Base-by-base conservation (phyloP, 2,888 invertebrate genomes). In the Tromatobia lineatoria region DNA sequence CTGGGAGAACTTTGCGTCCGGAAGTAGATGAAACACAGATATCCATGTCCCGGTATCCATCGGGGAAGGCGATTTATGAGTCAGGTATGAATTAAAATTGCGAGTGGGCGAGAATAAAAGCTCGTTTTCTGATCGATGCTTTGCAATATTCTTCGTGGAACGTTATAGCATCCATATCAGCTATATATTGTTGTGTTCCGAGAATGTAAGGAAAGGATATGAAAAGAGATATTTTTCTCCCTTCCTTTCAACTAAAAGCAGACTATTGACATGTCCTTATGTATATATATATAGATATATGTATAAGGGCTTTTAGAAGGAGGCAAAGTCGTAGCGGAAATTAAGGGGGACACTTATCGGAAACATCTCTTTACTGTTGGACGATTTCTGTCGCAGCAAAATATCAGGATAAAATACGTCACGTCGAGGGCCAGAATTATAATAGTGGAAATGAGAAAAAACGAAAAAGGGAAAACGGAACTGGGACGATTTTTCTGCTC, bases 61-160 rank as follows among this genome's bases (percentile, higher is more conserved):
- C 69, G 69, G 47, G 50, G 75, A 38, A 29, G 75, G 64, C 80
- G 81, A 81, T 81, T 84, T 81, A 81, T 71, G 80, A 78, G 74
- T 74, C 50, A 29, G 78, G 57, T 75, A 81, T 81, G 78, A 84
- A 84, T 81, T 70, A 81, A 64, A 84, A 81, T 79, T 70, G 82
- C 13, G 50, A 83, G 74, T 47, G 38, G 34, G 66, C 42, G 69
- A 45, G 45, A 54, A 57, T 45, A 75, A 80, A 80, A 77, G 69
- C 47, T 54, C 79, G 47, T 64, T 52, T 52, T 11, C 20, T 81
- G 78, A 84, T 84, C 78, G 81, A 84, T 84, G 78, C 70, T 78
- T 78, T 47, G 81, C 78, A 81, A 81, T 81, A 84, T 84, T 81
- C 84, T 47, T 66, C 57, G 34, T 23, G 70, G 47, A 42, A 75